Base-by-base conservation (phyloP, 2,888 invertebrate species). In the Apamea anceps region DNA sequence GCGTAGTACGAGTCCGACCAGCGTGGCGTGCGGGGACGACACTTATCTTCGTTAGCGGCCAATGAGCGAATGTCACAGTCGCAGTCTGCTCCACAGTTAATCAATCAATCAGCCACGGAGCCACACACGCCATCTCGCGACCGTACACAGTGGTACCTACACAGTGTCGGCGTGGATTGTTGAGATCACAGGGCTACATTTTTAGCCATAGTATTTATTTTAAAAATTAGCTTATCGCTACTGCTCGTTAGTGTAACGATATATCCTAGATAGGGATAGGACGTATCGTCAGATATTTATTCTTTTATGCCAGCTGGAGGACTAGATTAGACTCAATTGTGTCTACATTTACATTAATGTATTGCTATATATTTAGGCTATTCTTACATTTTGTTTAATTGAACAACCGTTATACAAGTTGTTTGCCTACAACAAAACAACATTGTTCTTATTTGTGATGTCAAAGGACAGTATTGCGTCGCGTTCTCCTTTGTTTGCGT, bases 41-140 rank as follows among this genome's bases (percentile, higher is more conserved):
- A 88, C 86, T 91, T 91, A 91, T 89, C 90, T 88, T 84, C 60
- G 78, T 77, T 76, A 86, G 76, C 82, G 84, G 84, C 91, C 92
- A 92, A 92, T 91, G 89, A 90, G 82, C 90, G 90, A 70, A 62
- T 82, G 82, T 85, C 87, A 79, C 83, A 63, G 21, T 79, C 62
- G 82, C 72, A 78, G 84, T 68, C 67, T 70, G 79, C 88, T 79
- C 70, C 76, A 79, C 72, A 65, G 54, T 75, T 77, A 72, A 37
- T 37, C 37, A 37, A 37, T 37, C 7, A 42, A 42, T 42, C 42
- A 42, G 42, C 7, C 42, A 63, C 66, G n/a, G 60, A 57, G 37
- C 25, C 57, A 57, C 57, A 48, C 63, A 48, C 54, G 68, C 63
- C 66, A 54, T 66, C 10, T 63, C 63, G 63, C 32, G 67, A 42